Base-by-base conservation (phyloP, 1,140 invertebrate genomes). In the Pseudomyrmex pallidus region DNA sequence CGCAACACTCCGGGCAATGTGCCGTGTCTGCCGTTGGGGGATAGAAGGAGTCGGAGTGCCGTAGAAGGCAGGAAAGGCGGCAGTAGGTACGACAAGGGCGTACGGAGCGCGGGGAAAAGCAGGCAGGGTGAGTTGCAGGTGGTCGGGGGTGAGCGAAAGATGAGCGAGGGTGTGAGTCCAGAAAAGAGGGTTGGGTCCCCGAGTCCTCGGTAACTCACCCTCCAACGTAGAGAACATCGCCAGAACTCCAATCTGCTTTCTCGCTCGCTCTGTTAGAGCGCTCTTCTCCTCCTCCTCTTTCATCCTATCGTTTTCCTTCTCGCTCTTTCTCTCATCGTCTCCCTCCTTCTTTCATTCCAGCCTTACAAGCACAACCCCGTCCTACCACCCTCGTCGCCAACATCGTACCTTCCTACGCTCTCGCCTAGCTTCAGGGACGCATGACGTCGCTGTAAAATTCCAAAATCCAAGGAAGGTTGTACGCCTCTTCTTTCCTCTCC, bases 131-230 rank as follows among this genome's bases (percentile, higher is more conserved):
- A 70, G 67, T 70, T 83, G 87, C 83, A 84, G 84, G 87, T 87
- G 85, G 86, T 85, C 52, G 83, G 87, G 85, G 89, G 85, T 82
- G 82, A 74, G 85, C 66, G 82, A 59, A 87, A 87, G 85, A 90
- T 89, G 90, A 90, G 87, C 90, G 85, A 89, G 91, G 90, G 92
- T 92, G 91, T 92, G 92, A 93, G 92, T 92, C 91, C 91, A 93
- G 92, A 93, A 93, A 93, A 92, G 92, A 93, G 92, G 92, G 91
- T 93, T 92, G 91, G 90, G 92, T 92, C 91, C 89, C 76, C 87
- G 91, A 92, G 91, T 91, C 90, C 90, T 91, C 92, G 90, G 90
- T 90, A 91, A 91, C 90, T 91, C 90, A 91, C 88, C 89, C 87
- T 85, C 85, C 90, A 66, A 70, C 86, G 82, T 77, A 70, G 86